phyloP scores from a whole-genome alignment of 2,113 vertebrate genomes.

The Uria aalge region DNA sequence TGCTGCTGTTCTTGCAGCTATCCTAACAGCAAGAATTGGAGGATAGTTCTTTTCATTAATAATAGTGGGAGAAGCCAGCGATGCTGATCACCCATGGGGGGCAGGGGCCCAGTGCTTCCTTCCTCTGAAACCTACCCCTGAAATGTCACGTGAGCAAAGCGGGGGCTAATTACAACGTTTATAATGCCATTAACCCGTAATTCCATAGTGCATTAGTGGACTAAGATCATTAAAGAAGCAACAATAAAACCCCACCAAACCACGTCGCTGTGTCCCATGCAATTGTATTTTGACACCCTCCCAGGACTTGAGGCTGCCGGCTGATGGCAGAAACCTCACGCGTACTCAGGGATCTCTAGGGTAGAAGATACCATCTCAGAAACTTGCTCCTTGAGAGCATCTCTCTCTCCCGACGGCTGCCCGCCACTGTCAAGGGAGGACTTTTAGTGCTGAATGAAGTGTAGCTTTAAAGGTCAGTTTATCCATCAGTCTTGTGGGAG shows the following conservation, averaged over 20 bases:
- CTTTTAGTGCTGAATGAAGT: neutral
- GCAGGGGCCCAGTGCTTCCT: neutral
- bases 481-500: neutral
- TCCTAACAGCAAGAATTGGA: neutral
- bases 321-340: neutral
- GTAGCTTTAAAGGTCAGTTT: neutral
- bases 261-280: neutral
- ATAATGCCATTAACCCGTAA: conserved; percentile 29
- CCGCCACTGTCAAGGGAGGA: neutral
- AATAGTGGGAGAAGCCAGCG: neutral
- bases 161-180: neutral
- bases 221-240: neutral
- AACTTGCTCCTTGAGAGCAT: neutral
- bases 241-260: neutral
- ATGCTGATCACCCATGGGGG: neutral
- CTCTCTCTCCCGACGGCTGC: neutral
- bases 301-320: neutral
- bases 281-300: neutral
- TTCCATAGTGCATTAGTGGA: neutral
- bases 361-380: neutral
- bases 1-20: neutral
- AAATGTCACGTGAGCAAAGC: neutral
- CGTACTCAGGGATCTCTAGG: neutral
- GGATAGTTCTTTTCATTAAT: neutral
- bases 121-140: neutral